Evolutionary conservation across 2,113 vertebrate genomes (phyloP), one percentile per base, ranked within the genome.

Genomic region (Petrocephalus zakoni): DNA sequence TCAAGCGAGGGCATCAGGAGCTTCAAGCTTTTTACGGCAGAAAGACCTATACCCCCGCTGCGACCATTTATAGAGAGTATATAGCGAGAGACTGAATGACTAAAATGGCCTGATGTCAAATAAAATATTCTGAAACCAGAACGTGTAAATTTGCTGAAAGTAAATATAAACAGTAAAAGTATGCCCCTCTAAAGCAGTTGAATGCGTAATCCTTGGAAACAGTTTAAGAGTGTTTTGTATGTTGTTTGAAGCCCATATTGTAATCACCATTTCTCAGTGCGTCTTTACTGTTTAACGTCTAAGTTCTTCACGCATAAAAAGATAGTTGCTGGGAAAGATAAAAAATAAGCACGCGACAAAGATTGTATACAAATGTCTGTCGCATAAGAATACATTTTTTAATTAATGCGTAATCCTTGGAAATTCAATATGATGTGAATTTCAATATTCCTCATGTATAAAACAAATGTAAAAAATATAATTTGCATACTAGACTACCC

Each of bases 21-120:
- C 68, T 58, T 56, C 89, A 89, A 49, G 92, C 92, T 93, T 93
- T 94, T 93, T 93, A 92, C 89, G 91, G 93, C 61, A 90, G 87
- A 78, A 17, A 0, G 37, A 90, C 89, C 61, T 37, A 64, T 42
- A 34, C 83, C 88, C 55, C 49, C 64, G 72, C 22, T 10, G 56
- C 19, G 87, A 68, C 88, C 89, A 87, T 91, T 87, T 90, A 78
- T 89, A 47, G 88, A 83, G 46, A 47, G 2, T 64, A 19, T 47
- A 49, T 7, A 83, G 47, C 47, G 47, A 52, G 47, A 10, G n/a
- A 34, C 47, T 25, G 13, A 85, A 51, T 51, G 49, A 34, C 34
- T 78, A 49, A 49, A n/a, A 47, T 83, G 81, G 37, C 17, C 11
- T 78, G 55, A 37, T 21, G 42, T 61, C 42, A 37, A 49, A 42